Conservation (phyloP, 2,113 vertebrate species). For the Ia io region DNA sequence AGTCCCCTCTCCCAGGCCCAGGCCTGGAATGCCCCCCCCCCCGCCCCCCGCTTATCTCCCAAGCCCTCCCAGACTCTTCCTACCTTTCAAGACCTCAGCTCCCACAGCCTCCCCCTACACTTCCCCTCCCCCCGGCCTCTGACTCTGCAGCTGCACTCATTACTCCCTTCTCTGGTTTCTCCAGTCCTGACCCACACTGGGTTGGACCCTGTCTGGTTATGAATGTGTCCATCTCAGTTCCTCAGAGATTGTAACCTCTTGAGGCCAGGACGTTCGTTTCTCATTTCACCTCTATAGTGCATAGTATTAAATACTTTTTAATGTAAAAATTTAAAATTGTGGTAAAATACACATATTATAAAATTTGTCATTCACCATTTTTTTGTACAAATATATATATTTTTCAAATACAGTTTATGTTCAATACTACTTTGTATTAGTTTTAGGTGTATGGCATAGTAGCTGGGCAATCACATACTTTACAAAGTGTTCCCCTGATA, state of each 20-base stretch:
- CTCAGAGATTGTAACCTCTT: background rate
- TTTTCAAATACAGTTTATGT: background rate
- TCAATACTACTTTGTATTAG: background rate
- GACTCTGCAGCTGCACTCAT: fast-evolving
- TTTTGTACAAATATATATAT: background rate
- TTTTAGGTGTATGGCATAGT: background rate
- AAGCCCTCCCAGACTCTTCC: background rate
- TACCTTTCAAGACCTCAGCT: background rate
- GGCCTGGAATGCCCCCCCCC: background rate
- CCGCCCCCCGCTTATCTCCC: background rate
- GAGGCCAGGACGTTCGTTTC: constrained; percentile 5
- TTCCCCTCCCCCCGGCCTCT: fast-evolving
- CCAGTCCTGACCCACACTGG: background rate
- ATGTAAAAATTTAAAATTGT: background rate
- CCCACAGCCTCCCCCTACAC: fast-evolving
- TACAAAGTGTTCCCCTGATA: background rate
- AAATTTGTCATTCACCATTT: background rate
- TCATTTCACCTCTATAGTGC: background rate
- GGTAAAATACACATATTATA: background rate
- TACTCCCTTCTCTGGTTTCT: background rate
- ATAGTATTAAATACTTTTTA: background rate
- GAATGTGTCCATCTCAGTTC: background rate
- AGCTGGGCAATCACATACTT: background rate
- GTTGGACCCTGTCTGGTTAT: background rate
- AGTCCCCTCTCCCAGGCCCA: background rate